These are phyloP conservation scores for Halocynthia aurantium DNA, from an alignment of 23 tunicate genomes.

Conservation along the genomic window DNA sequence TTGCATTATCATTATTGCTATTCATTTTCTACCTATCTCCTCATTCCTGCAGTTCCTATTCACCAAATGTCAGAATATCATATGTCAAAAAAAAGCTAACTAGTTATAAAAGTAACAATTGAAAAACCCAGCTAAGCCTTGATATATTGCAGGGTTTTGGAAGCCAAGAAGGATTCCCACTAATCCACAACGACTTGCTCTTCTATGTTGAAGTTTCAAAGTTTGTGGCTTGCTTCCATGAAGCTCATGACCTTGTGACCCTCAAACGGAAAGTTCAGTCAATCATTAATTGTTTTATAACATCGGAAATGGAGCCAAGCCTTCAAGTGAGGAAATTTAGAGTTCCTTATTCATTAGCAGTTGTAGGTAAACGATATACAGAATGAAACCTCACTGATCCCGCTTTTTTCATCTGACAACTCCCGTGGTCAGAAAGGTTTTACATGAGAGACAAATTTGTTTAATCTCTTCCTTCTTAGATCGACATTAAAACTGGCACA, in stretches of 20 bases:
- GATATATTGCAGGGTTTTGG: constrained; percentile 67
- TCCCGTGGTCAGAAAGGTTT: not conserved
- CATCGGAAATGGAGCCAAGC: constrained; percentile 66
- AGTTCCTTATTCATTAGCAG: too few relatives aligned
- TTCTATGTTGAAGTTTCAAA: constrained; percentile 83
- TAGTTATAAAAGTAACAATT: not conserved
- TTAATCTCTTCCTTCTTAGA: constrained; percentile 13
- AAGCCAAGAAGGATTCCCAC: constrained; percentile 72
- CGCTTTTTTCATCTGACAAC: too few relatives aligned
- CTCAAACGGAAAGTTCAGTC: constrained; percentile 56
- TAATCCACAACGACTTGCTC: constrained; percentile 74
- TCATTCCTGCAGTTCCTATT: not conserved
- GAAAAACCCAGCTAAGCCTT: not conserved
- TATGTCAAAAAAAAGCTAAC: not conserved
- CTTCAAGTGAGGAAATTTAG: constrained; percentile 31
- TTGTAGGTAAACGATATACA: too few relatives aligned
- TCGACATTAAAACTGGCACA: constrained; percentile 83
- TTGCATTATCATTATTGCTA: not conserved
- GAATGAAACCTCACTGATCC: too few relatives aligned
- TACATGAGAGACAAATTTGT: not conserved
- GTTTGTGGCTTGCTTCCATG: constrained; percentile 76
- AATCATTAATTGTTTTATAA: constrained; percentile 64
- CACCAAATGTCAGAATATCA: not conserved
- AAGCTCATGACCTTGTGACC: constrained; percentile 58
- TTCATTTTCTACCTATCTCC: not conserved